Base-by-base conservation (phyloP, 2,888 invertebrate species). In the Hypsopygia costalis region DNA sequence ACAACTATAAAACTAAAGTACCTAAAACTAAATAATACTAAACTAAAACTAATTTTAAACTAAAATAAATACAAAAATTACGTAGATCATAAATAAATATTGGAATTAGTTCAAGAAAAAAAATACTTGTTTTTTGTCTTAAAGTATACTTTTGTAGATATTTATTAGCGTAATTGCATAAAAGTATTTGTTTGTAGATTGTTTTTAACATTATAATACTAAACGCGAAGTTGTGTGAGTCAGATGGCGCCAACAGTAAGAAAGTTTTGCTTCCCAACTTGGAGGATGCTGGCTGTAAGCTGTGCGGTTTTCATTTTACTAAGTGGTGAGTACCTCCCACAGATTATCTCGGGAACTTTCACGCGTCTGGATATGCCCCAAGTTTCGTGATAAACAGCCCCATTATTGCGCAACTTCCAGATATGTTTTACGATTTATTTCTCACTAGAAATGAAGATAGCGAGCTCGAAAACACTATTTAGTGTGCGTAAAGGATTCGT, bases 291-390 rank as follows among this genome's bases (percentile, higher is more conserved):
- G 46, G 49, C 67, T 45, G 55, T 68, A 51, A 53, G 55, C 55
- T 63, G 16, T 16, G 16, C 69, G 61, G 62, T 70, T 55, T 69
- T 82, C 70, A 72, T 85, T 67, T 72, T 72, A 53, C 64, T 85
- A 63, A 81, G 77, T 78, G 83, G 85, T 86, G 66, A 82, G 85
- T 81, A 58, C 38, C 50, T 58, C 44, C 46, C 52, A 52, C 45
- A 62, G 52, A 69, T 70, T 68, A 68, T 65, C 64, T 62, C 41
- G 16, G 16, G 16, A 62, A 67, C 57, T 69, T 67, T 58, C 56
- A 43, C 53, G 55, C 58, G 58, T 59, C 49, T 56, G 46, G 55
- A 58, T 52, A 38, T 11, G 43, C 53, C 47, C 50, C 50, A 68
- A 69, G 52, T 67, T 66, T 53, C 41, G 52, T 63, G 59, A 69